Evolutionary conservation across 2,888 invertebrate species (phyloP).

Genomic region (Anarsia innoxiella): DNA sequence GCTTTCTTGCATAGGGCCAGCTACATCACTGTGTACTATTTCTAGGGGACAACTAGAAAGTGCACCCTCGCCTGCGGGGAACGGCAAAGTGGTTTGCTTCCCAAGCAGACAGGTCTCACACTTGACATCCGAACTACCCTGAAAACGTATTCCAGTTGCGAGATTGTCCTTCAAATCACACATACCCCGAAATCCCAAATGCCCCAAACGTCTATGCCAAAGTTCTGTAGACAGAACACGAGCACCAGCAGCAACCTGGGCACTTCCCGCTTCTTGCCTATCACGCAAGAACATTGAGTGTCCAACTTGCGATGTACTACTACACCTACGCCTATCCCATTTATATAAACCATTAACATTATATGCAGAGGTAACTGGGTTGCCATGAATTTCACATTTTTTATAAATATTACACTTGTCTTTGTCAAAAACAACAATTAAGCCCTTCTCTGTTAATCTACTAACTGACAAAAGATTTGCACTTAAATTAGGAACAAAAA

Average conservation of each 20-base stretch:
- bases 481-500: conserved; percentile 6
- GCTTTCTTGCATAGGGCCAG: conserved; percentile 8
- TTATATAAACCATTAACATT: conserved; percentile 10
- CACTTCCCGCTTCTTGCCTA: conserved; percentile 5
- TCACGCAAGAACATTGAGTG: conserved; percentile 4
- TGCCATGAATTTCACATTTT: conserved; percentile 4
- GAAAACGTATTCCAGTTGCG: not conserved
- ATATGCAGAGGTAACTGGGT: not conserved
- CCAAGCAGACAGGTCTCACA: not conserved
- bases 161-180: not conserved
- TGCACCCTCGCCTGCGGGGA: not conserved
- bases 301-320: conserved; percentile 1
- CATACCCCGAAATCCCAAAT: not conserved
- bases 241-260: conserved; percentile 6
- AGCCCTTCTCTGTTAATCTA: not conserved
- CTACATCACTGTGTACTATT: conserved; percentile 6
- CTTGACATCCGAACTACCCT: not conserved
- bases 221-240: conserved; percentile 1
- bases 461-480: conserved; percentile 3
- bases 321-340: not conserved
- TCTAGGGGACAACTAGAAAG: not conserved
- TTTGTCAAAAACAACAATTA: not conserved
- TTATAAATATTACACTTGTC: conserved; percentile 3
- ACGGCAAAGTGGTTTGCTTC: not conserved
- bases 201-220: conserved; percentile 5